Evolutionary conservation across 2,888 invertebrate species (phyloP), one percentile per base, ranked within the genome.

Genomic region (Melinopterus prodromus): DNA sequence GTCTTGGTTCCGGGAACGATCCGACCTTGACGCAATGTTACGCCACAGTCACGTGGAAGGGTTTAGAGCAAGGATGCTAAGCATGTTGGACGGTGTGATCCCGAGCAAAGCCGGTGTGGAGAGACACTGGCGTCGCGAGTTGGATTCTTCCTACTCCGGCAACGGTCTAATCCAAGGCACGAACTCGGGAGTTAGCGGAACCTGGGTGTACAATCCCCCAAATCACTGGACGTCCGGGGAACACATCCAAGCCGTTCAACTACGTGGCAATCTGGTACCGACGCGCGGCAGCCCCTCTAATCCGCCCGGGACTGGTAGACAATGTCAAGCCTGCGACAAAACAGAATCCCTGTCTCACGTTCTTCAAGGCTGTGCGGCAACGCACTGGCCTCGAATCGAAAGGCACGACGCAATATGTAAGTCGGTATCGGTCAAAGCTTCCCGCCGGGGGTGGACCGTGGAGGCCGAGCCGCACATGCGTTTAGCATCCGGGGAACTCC

Each of bases 321-420:
- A n/a, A n/a, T n/a, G n/a, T n/a, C n/a, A n/a, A n/a, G n/a, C n/a
- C n/a, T n/a, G n/a, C n/a, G n/a, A n/a, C n/a, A n/a, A n/a, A n/a
- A n/a, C n/a, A n/a, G n/a, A n/a, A n/a, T n/a, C n/a, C n/a, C n/a
- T 71, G 26, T 71, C 71, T 6, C 71, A 71, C 71, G 71, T 71
- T 5, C 71, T 71, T 15, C 71, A 71, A 71, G 38, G 38, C 38
- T 38, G 38, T 38, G 38, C 26, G 71, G 71, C 71, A 71, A 71
- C 71, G 71, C 71, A 71, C 71, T 71, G 71, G 71, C 71, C 71
- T 26, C 71, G 71, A 71, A 71, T 71, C 16, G 16, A 15, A n/a
- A 12, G 71, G 16, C 71, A 71, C 26, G n/a, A 71, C 71, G 26
- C 71, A 4, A 16, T 71, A 14, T 71, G 71, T 26, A 26, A 15